Evolutionary conservation across 2,888 invertebrate species (phyloP).

Genomic region (Eustalomyia histrio): DNA sequence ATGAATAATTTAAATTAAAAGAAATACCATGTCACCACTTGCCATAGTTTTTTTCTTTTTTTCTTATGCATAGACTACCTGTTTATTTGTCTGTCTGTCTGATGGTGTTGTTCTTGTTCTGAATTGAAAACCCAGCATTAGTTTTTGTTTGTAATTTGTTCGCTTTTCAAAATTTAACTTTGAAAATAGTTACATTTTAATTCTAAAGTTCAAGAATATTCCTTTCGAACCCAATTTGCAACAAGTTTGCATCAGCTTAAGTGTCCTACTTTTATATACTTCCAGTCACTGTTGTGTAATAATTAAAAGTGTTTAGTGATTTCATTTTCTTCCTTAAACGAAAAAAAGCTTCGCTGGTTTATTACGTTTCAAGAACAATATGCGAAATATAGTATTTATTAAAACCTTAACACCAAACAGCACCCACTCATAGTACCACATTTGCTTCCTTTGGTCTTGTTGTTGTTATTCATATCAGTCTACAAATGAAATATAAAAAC

Average conservation of each 20-base stretch:
- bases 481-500: conserved; percentile 42
- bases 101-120: background rate
- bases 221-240: too few species aligned
- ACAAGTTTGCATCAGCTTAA: too few species aligned
- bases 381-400: conserved; percentile 47
- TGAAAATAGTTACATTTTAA: too few species aligned
- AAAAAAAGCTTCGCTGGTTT: background rate
- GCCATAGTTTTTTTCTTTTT: conserved; percentile 34
- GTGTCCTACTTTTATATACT: too few species aligned
- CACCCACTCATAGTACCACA: conserved; percentile 39
- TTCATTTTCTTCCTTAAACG: background rate
- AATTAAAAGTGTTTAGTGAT: too few species aligned
- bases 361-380: conserved; percentile 26
- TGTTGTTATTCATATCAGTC: conserved; percentile 29
- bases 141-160: background rate
- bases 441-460: conserved; percentile 1
- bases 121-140: background rate
- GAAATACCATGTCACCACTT: conserved; percentile 56
- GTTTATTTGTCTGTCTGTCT: conserved; percentile 16
- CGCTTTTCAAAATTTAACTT: too few species aligned
- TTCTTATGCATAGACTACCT: conserved; percentile 23
- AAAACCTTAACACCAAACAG: conserved; percentile 58
- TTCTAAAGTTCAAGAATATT: too few species aligned
- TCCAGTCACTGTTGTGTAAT: too few species aligned
- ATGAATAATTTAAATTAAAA: conserved; percentile 61